Percentiles rank a stretch among this genome's conserved stretches.
Evolutionary conservation across 2,797 vertebrate species (phyloP).

Genomic region (Phyllotis vaccarum): DNA sequence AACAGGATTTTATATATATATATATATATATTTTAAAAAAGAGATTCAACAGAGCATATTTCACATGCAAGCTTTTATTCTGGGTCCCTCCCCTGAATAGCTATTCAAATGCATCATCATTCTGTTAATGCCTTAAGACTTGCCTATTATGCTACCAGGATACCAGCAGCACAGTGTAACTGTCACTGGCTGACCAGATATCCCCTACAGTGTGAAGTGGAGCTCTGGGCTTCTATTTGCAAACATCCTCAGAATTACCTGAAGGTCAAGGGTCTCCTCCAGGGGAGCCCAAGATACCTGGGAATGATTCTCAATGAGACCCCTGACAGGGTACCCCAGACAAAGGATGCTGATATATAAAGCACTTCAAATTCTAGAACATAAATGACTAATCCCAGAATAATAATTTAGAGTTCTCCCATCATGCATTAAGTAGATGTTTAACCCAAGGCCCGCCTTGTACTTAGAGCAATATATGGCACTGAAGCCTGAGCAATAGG

Average conservation of each 20-base stretch:
- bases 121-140: background rate
- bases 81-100: background rate
- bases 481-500: background rate
- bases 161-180: background rate
- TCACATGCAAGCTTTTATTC: background rate
- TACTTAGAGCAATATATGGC: background rate
- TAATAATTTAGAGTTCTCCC: background rate
- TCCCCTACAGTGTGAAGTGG: background rate
- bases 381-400: background rate
- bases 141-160: background rate
- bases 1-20: background rate
- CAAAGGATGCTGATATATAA: background rate
- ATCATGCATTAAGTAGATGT: background rate
- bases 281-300: background rate
- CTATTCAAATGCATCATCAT: background rate
- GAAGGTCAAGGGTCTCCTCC: background rate
- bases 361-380: background rate
- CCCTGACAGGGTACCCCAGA: background rate
- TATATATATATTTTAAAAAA: slow-evolving; percentile 19
- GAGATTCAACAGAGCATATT: slow-evolving; percentile 27
- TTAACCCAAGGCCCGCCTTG: background rate
- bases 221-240: background rate
- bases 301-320: background rate
- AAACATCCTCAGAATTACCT: background rate
- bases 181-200: background rate